These are phyloP conservation scores for Spilogale gracilis DNA, from an alignment of 2,113 vertebrate genomes.

Conservation along the genomic window DNA sequence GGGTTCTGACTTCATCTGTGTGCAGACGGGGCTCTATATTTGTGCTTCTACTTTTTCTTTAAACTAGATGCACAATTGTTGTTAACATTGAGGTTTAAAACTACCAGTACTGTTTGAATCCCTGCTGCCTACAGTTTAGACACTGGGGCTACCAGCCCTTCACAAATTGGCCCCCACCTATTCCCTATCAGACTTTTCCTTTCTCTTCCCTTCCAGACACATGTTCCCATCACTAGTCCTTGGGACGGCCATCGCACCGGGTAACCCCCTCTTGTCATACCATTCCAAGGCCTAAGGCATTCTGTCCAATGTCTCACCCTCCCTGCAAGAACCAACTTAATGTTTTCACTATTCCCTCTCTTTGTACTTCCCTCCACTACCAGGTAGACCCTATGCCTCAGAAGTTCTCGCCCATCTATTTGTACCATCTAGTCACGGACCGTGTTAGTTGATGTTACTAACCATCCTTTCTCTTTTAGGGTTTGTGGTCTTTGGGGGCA, in stretches of 20 bases:
- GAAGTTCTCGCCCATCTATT: not conserved
- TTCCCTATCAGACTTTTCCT: not conserved
- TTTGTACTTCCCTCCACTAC: not conserved
- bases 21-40: not conserved
- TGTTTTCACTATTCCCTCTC: not conserved
- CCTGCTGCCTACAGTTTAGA: not conserved
- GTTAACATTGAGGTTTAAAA: slow-evolving; percentile 30
- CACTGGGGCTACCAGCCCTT: not conserved
- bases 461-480: slow-evolving; percentile 14
- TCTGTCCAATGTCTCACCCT: not conserved
- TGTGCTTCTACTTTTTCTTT: not conserved
- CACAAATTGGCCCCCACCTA: not conserved
- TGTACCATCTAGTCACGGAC: not conserved
- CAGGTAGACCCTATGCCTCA: not conserved
- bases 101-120: not conserved
- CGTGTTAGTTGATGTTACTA: not conserved
- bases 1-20: not conserved
- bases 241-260: not conserved
- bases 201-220: not conserved
- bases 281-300: not conserved
- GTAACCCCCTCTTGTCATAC: not conserved
- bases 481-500: not conserved
- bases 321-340: not conserved
- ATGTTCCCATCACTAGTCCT: not conserved
- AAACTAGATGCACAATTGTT: not conserved